Evolutionary conservation across 1,140 invertebrate genomes (phyloP), one percentile per base, ranked within the genome.

Genomic region (Lysiphlebus fabarum): DNA sequence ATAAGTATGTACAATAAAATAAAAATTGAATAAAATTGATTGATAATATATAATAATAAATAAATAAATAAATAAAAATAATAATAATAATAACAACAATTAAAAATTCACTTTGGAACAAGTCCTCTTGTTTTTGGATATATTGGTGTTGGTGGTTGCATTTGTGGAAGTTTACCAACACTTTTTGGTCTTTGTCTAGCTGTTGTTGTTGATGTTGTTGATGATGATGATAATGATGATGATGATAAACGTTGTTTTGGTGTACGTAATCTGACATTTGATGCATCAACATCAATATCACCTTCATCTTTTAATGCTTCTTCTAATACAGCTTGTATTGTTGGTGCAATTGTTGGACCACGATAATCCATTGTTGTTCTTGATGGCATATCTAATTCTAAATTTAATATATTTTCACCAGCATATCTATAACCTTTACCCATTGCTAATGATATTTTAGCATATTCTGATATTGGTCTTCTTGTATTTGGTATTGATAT

Each of bases 381-480:
- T 45, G 85, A 82, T 5, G 90, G 89, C 83, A 90, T 86, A 65
- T 93, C 89, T 57, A 95, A 77, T 66, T 92, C 88, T 45, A 95
- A 81, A 68, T 88, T 84, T 51, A 95, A 77, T 56, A 95, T 88
- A 74, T 95, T 93, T 73, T 95, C 92, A 53, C 86, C 86, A 75
- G 89, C 82, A 56, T 84, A 86, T 47, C 83, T 86, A 76, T 82
- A 71, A 71, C 82, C 78, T 53, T 80, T 72, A 65, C 82, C 80
- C 73, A 85, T 82, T 40, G 83, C 80, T 12, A 83, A 78, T 54
- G 85, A 82, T 60, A 86, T 82, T 61, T 84, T 79, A 1, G 90
- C 87, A 71, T 87, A 87, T 67, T 91, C 88, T 7, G 90, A 89
- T 38, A 87, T 82, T 5, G 91, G 89, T 50, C 90, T 80, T 34